These are phyloP conservation scores for Urocyon cinereoargenteus DNA, from an alignment of 2,797 vertebrate species.

Conservation along the genomic window DNA sequence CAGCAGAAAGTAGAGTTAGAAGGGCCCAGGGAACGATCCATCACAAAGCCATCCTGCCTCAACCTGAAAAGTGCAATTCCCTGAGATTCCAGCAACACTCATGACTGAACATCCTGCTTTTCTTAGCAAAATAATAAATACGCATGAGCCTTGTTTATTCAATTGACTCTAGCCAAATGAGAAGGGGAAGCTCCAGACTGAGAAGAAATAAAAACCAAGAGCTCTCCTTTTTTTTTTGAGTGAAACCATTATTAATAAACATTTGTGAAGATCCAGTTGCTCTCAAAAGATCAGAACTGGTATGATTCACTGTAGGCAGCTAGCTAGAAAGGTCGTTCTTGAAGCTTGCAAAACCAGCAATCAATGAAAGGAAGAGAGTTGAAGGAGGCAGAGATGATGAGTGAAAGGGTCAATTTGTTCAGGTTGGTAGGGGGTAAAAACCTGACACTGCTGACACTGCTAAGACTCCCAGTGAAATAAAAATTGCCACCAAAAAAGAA, in stretches of 20 bases:
- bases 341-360: not conserved
- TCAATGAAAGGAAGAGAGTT: not conserved
- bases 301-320: not conserved
- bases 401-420: not conserved
- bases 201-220: not conserved
- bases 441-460: not conserved
- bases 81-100: not conserved
- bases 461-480: constrained; percentile 36
- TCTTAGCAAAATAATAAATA: constrained; percentile 67
- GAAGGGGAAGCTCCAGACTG: not conserved
- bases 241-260: constrained; percentile 26
- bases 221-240: not conserved
- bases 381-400: not conserved
- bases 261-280: not conserved
- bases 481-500: constrained; percentile 32
- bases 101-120: constrained; percentile 10
- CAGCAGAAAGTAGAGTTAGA: not conserved
- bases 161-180: not conserved
- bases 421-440: not conserved
- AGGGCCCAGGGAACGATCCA: constrained; percentile 54
- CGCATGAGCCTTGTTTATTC: constrained; percentile 17
- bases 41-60: constrained; percentile 58
- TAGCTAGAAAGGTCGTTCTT: not conserved
- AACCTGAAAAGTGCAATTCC: constrained; percentile 44
- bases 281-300: not conserved